phyloP scores from a whole-genome alignment of 1,140 invertebrate genomes.

The Alviniconcha marisindica region DNA sequence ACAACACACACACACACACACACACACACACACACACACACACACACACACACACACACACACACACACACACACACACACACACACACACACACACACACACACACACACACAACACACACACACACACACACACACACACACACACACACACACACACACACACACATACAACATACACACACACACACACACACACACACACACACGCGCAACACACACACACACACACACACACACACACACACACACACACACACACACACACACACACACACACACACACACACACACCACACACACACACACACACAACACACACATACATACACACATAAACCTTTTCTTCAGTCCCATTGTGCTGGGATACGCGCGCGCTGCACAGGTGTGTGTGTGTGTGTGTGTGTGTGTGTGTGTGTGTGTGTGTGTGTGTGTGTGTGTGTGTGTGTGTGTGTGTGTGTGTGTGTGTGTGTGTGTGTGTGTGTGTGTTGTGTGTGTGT shows the following conservation, averaged over 20 bases:
- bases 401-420: background rate
- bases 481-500: too few relatives aligned
- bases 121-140: background rate
- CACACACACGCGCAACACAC: background rate
- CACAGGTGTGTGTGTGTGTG: background rate
- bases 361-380: background rate
- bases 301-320: background rate
- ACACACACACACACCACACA: background rate
- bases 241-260: background rate
- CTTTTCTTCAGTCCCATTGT: too few relatives aligned
- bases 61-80: conserved; percentile 5
- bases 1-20: conserved; percentile 18
- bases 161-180: background rate
- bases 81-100: background rate
- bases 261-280: background rate
- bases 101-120: conserved; percentile 2
- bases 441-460: conserved; percentile 13
- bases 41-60: background rate
- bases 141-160: background rate
- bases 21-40: conserved; percentile 5
- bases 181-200: background rate
- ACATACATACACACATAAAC: background rate
- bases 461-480: too few relatives aligned
- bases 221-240: background rate
- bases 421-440: conserved; percentile 11